These are phyloP conservation scores for Alethe diademata DNA, from an alignment of 2,113 vertebrate genomes.

Conservation along the genomic window DNA sequence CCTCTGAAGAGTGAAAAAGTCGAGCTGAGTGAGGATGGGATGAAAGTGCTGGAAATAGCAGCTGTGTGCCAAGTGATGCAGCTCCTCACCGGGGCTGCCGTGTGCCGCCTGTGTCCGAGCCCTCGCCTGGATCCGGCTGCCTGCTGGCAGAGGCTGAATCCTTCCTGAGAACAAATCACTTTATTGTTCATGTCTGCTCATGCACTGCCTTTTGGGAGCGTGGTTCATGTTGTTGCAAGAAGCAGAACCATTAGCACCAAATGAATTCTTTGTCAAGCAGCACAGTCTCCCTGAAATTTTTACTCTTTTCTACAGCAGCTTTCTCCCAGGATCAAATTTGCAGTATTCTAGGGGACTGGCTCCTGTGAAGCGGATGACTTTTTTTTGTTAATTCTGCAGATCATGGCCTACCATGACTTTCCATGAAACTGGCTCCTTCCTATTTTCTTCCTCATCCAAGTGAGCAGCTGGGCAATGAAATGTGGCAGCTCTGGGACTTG, in stretches of 20 bases:
- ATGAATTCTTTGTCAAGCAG: constrained; percentile 17
- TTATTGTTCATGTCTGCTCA: constrained; percentile 37
- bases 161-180: constrained; percentile 54
- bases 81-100: background rate
- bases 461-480: constrained; percentile 1
- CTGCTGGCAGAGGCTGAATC: constrained; percentile 38
- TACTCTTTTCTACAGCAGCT: background rate
- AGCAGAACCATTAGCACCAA: background rate
- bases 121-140: constrained; percentile 21
- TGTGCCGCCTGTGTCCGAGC: background rate
- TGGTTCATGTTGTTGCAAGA: constrained; percentile 30
- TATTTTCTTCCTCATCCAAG: background rate
- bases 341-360: background rate
- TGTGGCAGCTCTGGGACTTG: background rate
- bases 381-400: background rate
- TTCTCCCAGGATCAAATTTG: background rate
- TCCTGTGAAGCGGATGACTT: background rate
- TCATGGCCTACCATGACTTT: background rate
- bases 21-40: background rate
- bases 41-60: constrained; percentile 33
- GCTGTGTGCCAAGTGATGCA: constrained; percentile 36
- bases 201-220: constrained; percentile 9
- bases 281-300: background rate
- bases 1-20: background rate
- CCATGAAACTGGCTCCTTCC: background rate